Percentiles rank a stretch among this genome's conserved stretches.
Conservation (phyloP, 2,113 vertebrate species). For the Microtus richardsoni region DNA sequence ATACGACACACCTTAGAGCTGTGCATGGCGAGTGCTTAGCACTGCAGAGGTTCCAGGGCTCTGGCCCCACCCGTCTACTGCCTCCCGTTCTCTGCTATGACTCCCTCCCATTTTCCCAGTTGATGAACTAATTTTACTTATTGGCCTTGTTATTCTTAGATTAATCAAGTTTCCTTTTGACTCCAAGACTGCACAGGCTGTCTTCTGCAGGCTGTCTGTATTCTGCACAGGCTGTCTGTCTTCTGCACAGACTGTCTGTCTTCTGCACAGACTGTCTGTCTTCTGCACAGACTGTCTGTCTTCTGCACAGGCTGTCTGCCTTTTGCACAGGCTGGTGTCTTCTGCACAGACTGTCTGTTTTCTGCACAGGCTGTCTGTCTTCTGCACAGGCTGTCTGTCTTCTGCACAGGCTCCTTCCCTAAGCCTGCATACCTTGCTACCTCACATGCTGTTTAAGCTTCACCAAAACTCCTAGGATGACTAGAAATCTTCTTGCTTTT, state of each 20-base stretch:
- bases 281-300: neutral
- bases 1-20: neutral
- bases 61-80: neutral
- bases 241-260: no score
- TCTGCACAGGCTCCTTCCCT: neutral
- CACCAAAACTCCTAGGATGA: slow-evolving; percentile 19
- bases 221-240: no score
- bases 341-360: no score
- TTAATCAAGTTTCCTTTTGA: neutral
- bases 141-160: slow-evolving; percentile 37
- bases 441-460: slow-evolving; percentile 50
- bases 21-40: slow-evolving; percentile 18
- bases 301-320: no score
- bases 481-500: neutral
- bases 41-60: neutral
- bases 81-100: neutral
- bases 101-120: neutral
- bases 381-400: neutral
- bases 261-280: neutral
- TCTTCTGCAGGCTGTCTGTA: no score
- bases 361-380: neutral
- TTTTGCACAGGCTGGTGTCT: no score
- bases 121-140: neutral
- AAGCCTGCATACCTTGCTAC: slow-evolving; percentile 65
- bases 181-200: slow-evolving; percentile 33